Evolutionary conservation across 2,888 invertebrate genomes (phyloP), one percentile per base, ranked within the genome.

Genomic region (Nineta flava): DNA sequence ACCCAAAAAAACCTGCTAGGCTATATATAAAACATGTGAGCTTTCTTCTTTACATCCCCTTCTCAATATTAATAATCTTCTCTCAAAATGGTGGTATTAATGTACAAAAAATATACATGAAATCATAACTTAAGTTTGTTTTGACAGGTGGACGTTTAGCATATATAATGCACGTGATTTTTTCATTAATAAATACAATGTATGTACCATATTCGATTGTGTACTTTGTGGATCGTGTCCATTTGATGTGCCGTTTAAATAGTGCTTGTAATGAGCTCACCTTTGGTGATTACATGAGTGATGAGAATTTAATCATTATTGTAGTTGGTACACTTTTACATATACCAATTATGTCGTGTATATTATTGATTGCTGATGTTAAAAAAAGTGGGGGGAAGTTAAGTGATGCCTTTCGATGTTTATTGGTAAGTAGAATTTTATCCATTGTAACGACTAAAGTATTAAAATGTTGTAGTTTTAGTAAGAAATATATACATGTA

Each of bases 171-270:
- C 88, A 90, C 62, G 68, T 78, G 32, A 68, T 84, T 41, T 85
- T 87, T 61, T 81, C 82, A 53, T 68, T 86, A 47, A 59, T 84
- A 50, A 81, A 86, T 61, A 83, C 87, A 31, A 80, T 86, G 74
- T 90, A 90, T 64, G 76, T 83, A 56, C 85, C 88, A 1, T 87
- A 84, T 62, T 87, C 87, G 10, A 80, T 84, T 46, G 75, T 90
- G 46, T 87, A 87, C 62, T 87, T 82, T 62, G 81, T 87, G 46
- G 83, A 84, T 62, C 77, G 84, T 57, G 84, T 87, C 35, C 81
- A 83, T 59, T 60, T 82, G 15, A 77, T 79, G 62, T 84, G 84
- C 61, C 77, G 79, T 50, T 72, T 82, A n/a, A 77, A 78, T 50
- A 75, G 74, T 17, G 73, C 79, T 40, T 84, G 84, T 61, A 73